Conservation (phyloP, 2,888 invertebrate species). For the Coremacera marginata region DNA sequence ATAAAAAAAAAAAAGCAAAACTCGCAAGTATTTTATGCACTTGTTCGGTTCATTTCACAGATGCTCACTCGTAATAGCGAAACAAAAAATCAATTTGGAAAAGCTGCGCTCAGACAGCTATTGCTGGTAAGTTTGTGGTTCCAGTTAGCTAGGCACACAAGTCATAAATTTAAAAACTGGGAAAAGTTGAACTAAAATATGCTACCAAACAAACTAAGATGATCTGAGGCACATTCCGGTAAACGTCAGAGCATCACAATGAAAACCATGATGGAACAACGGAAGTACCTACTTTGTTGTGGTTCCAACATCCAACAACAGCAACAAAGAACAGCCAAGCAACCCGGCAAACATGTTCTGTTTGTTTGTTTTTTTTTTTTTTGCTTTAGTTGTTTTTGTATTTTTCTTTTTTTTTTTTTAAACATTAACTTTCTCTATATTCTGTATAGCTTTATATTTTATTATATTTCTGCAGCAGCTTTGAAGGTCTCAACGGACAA, state of each 20-base stretch:
- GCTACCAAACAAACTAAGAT: neutral
- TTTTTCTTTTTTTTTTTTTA: neutral
- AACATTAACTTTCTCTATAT: neutral
- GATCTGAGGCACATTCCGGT: neutral
- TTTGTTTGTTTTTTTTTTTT: neutral
- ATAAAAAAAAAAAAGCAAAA: too few relatives aligned
- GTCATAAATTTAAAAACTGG: neutral
- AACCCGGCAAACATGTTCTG: constrained; percentile 6
- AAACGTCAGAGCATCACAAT: neutral
- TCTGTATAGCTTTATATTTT: neutral
- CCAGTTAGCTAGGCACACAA: neutral
- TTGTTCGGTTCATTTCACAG: too few relatives aligned
- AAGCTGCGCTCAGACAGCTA: too few relatives aligned
- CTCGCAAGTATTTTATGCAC: too few relatives aligned
- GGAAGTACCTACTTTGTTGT: neutral
- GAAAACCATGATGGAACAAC: neutral
- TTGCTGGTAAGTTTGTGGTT: neutral
- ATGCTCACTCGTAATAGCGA: too few relatives aligned
- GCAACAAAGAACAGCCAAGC: neutral
- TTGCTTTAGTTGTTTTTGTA: neutral
- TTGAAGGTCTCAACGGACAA: constrained; percentile 18
- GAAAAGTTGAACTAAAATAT: neutral
- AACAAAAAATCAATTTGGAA: too few relatives aligned
- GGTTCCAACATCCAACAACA: neutral
- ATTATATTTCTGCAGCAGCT: constrained; percentile 20